Evolutionary conservation across 2,113 vertebrate species (phyloP), one percentile per base, ranked within the genome.

Genomic region (Tonatia bakeri): DNA sequence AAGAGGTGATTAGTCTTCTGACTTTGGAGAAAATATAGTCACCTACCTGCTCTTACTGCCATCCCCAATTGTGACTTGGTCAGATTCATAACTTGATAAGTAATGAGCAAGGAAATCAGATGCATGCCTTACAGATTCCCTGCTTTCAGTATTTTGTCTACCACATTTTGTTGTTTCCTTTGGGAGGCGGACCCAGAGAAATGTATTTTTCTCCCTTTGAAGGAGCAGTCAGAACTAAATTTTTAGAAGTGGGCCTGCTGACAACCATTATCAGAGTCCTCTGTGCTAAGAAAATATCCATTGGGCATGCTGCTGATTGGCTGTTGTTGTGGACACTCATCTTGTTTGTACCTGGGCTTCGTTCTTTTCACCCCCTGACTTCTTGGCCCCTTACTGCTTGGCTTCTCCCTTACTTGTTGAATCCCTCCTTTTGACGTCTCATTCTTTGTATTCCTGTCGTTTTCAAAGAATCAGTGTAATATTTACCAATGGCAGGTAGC

Each of bases 131-230:
- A 22, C 26, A 86, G 1, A 56, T 61, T 90, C 15, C 65, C 45
- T 6, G 1, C 65, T 65, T 77, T 91, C 11, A 33, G 28, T 95
- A 50, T 79, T 87, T 17, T 87, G 0, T 28, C 10, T 0, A 19
- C n/a, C 64, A 65, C 52, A 82, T 45, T 93, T 96, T 59, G 22
- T 91, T 91, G 36, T 47, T 19, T 90, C 26, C n/a, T 65, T 52
- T 79, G 90, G 82, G 28, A 54, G 19, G 80, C 36, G 59, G 47
- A 16, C n/a, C 50, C 73, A 36, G 59, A 47, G 31, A 40, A 90
- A 80, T 80, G 22, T 50, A 54, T 86, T 94, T 94, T 87, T 93
- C 40, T 95, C 17, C 33, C 7, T n/a, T 77, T 52, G 75, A 91
- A 96, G 56, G 82, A 88, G 38, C 14, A 36, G 0, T 87, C 36